Evolutionary conservation across 2,113 vertebrate species (phyloP), one percentile per base, ranked within the genome.

Genomic region (Melierax canorus): DNA sequence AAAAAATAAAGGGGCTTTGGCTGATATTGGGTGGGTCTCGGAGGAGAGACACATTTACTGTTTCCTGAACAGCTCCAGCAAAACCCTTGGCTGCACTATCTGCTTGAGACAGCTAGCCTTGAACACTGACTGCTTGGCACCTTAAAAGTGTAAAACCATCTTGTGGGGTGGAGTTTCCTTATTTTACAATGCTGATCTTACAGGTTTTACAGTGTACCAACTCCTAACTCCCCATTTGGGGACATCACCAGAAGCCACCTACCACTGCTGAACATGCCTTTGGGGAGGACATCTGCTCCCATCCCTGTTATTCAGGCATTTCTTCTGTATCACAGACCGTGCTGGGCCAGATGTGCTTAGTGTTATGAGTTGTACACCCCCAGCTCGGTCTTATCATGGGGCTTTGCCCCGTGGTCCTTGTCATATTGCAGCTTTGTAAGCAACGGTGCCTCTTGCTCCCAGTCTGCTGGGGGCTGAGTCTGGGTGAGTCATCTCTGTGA

Each of bases 361-460:
- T 3, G 1, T 16, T 26, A 18, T 15, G 46, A 55, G 75, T 16
- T 8, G 41, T 15, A 56, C 48, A 29, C 11, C 7, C 11, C 5
- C 51, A 43, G 21, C 45, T 76, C 0, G 0, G 39, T 64, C 50
- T 50, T 50, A 14, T 27, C 51, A 38, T 0, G 1, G 59, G 59
- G 45, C 76, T 77, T 63, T 84, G 78, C 80, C 90, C 86, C 7
- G 29, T 62, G 91, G 58, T 88, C 90, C 89, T 63, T 82, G 76
- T 77, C 86, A 81, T 76, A 14, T 41, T 58, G 56, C 84, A 89
- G 82, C 74, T 82, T 48, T 19, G 8, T 32, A n/a, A 95, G 71
- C 59, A 15, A 9, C 0, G 10, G 59, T n/a, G 72, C 51, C 15
- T 24, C 82, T 79, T 66, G 73, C 59, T 92, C 38, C 41, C 3